Evolutionary conservation across 37 sponge, comb jelly and placozoan species (phyloP), one percentile per base, ranked within the genome.

Genomic region (Spongia lamella): DNA sequence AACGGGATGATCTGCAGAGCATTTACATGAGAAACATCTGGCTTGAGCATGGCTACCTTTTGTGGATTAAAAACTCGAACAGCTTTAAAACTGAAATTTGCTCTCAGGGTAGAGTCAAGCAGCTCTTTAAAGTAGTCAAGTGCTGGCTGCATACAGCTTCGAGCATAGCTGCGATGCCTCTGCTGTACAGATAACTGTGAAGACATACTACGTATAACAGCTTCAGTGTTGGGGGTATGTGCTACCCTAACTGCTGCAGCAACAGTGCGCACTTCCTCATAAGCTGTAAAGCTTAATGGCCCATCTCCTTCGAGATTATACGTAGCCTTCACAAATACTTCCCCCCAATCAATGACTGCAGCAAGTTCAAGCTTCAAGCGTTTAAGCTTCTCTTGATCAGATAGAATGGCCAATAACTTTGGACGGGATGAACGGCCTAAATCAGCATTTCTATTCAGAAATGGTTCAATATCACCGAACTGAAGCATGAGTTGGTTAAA

Each of bases 281-380:
- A 68, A 31, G 50, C 37, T 40, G 21, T 27, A 21, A 68, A 38
- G 22, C 24, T 56, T 27, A 72, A 27, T 53, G 59, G 56, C 20
- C 73, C 35, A 56, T 72, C 59, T 33, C 59, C 59, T 30, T 72
- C 73, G 31, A 72, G 73, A 27, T 32, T 32, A 33, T 72, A 72
- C 59, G 47, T 43, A 43, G 47, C 47, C 30, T 72, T 72, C 21
- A 72, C 73, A 72, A 70, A 72, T 30, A 56, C n/a, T 56, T 72
- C 58, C n/a, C 73, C 56, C 56, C 36, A 56, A 33, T 72, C 58
- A 56, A 72, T 34, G n/a, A 55, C 35, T n/a, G 58, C 34, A 20
- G 73, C 59, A 27, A 56, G 21, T 34, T 72, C 36, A 24, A 72
- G 34, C n/a, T 72, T 15, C 20, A 72, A 27, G 59, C 13, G 31